phyloP scores from a whole-genome alignment of 1,140 invertebrate genomes.

The Gryon sp. region DNA sequence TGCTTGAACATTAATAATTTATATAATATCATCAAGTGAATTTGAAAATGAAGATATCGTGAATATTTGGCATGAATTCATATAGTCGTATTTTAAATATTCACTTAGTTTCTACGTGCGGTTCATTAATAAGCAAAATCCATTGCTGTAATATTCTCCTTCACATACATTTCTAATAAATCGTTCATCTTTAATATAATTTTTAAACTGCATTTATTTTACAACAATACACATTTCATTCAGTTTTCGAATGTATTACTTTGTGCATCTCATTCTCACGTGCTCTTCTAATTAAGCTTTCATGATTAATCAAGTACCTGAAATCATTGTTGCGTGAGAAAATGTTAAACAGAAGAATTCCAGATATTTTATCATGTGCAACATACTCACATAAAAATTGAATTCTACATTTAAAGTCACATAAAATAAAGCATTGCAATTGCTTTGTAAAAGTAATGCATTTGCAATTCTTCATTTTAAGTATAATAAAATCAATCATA shows the following conservation, averaged over 20 bases:
- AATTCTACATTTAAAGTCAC: neutral
- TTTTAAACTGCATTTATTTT: constrained; percentile 16
- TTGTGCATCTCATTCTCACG: constrained; percentile 8
- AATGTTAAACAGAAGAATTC: constrained; percentile 2
- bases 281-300: constrained; percentile 9
- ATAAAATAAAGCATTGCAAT: too few species aligned
- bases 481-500: too few species aligned
- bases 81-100: constrained; percentile 13
- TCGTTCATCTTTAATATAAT: too few species aligned
- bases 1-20: constrained; percentile 4
- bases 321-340: constrained; percentile 1
- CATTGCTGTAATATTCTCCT: constrained; percentile 2
- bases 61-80: constrained; percentile 7
- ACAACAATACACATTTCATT: constrained; percentile 8
- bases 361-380: too few species aligned
- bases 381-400: too few species aligned
- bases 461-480: too few species aligned
- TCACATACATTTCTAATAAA: constrained; percentile 5
- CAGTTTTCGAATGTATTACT: constrained; percentile 21
- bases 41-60: constrained; percentile 7
- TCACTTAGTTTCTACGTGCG: neutral
- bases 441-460: too few species aligned
- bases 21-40: neutral
- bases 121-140: constrained; percentile 5
- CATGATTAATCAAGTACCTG: neutral